These are phyloP conservation scores for Spilosoma lubricipeda DNA, from an alignment of 2,888 invertebrate genomes.

Conservation along the genomic window DNA sequence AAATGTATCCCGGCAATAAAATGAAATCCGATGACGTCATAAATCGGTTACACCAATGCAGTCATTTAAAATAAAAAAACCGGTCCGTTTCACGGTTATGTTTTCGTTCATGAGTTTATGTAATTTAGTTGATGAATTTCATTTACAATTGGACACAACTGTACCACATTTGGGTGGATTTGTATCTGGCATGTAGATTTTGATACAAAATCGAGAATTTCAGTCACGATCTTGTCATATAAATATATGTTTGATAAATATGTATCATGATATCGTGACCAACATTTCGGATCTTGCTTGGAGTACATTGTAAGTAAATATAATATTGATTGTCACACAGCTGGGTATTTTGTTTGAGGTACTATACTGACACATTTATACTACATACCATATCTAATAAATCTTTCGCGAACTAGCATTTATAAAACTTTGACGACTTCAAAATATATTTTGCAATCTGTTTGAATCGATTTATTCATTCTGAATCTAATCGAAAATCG, in stretches of 20 bases:
- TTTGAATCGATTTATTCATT: not conserved
- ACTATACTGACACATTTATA: not conserved
- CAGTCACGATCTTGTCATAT: not conserved
- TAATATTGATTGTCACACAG: not conserved
- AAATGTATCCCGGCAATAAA: constrained; percentile 66
- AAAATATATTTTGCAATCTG: not conserved
- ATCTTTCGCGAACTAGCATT: not conserved
- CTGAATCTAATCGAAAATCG: not conserved
- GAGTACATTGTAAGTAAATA: not conserved
- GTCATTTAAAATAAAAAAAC: constrained; percentile 52
- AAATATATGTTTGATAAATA: not conserved
- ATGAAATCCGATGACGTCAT: constrained; percentile 59
- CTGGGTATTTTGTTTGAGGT: not conserved
- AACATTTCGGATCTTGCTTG: not conserved
- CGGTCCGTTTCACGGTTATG: constrained; percentile 4
- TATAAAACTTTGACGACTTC: not conserved
- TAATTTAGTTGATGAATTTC: constrained; percentile 5
- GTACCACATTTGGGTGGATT: not conserved
- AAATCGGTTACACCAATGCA: constrained; percentile 57
- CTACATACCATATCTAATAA: not conserved
- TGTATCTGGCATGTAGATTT: constrained; percentile 7
- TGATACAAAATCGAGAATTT: constrained; percentile 21
- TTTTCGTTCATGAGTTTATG: constrained; percentile 20
- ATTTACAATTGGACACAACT: not conserved
- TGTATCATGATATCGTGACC: not conserved